These are phyloP conservation scores for Adelosebastes latens DNA, from an alignment of 2,797 vertebrate genomes.

Conservation along the genomic window DNA sequence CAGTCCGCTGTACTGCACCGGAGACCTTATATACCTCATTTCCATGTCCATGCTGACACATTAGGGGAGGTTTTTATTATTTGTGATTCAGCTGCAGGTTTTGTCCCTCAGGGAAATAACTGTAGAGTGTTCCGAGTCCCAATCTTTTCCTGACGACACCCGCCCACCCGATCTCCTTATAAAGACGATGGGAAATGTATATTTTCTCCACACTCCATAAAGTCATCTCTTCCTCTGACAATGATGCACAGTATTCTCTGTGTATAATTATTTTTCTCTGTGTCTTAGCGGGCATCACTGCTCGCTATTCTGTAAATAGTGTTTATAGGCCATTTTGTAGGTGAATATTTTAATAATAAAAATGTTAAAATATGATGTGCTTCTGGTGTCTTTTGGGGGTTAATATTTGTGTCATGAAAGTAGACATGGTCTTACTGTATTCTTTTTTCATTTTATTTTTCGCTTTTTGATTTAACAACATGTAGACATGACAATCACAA, in stretches of 20 bases:
- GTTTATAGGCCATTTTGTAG: slow-evolving; percentile 88
- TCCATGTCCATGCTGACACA: slow-evolving; percentile 71
- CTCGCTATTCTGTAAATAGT: slow-evolving; percentile 85
- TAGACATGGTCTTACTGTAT: too few species aligned
- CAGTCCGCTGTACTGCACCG: slow-evolving; percentile 56
- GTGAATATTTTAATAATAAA: slow-evolving; percentile 91
- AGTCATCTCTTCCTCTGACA: slow-evolving; percentile 54
- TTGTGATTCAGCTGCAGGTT: slow-evolving; percentile 72
- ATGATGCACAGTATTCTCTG: slow-evolving; percentile 55
- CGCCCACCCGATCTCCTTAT: slow-evolving; percentile 6
- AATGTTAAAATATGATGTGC: slow-evolving; percentile 70
- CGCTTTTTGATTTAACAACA: too few species aligned
- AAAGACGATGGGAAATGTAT: slow-evolving; percentile 40
- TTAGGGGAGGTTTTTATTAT: slow-evolving; percentile 60
- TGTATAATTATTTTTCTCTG: slow-evolving; percentile 66
- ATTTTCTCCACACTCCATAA: slow-evolving; percentile 33
- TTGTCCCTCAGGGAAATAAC: slow-evolving; percentile 82
- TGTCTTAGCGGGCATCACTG: slow-evolving; percentile 73
- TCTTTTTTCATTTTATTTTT: too few species aligned
- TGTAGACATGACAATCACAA: too few species aligned
- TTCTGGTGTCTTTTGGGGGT: neutral
- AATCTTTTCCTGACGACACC: slow-evolving; percentile 23
- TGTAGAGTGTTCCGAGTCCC: slow-evolving; percentile 49
- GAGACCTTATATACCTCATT: slow-evolving; percentile 79
- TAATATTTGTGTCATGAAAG: neutral